A percentile compares a stretch with the other conserved stretches of the same genome.
Conservation (phyloP, 2,113 vertebrate genomes). For the Catharus minimus region DNA sequence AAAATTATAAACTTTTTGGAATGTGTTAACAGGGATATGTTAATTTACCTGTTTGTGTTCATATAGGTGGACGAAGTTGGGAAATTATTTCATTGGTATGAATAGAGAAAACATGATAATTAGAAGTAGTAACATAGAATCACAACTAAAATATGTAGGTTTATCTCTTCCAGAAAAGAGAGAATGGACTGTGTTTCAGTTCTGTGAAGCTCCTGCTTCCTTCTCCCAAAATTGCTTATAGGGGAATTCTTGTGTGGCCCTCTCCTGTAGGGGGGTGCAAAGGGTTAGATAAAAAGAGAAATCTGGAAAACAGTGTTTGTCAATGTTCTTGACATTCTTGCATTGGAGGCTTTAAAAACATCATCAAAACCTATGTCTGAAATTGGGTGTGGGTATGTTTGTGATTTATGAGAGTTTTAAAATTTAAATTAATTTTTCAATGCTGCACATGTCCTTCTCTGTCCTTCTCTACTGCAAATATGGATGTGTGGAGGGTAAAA, state of each 20-base stretch:
- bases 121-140: background rate
- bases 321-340: background rate
- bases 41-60: background rate
- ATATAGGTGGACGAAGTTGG: background rate
- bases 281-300: background rate
- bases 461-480: background rate
- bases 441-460: background rate
- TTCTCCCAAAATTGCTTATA: background rate
- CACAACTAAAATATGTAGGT: background rate
- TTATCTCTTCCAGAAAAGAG: background rate
- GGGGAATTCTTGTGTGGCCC: background rate
- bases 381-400: background rate
- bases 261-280: background rate
- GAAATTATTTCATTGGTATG: background rate
- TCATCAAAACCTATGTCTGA: rapidly evolving
- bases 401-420: background rate
- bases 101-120: background rate
- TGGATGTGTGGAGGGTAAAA: background rate
- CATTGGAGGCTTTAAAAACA: background rate
- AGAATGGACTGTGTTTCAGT: background rate
- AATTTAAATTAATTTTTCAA: background rate
- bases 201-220: background rate
- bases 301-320: background rate
- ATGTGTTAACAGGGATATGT: background rate
- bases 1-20: background rate